Conservation (phyloP, 2,113 vertebrate species). For the Gnathonemus longibarbis region DNA sequence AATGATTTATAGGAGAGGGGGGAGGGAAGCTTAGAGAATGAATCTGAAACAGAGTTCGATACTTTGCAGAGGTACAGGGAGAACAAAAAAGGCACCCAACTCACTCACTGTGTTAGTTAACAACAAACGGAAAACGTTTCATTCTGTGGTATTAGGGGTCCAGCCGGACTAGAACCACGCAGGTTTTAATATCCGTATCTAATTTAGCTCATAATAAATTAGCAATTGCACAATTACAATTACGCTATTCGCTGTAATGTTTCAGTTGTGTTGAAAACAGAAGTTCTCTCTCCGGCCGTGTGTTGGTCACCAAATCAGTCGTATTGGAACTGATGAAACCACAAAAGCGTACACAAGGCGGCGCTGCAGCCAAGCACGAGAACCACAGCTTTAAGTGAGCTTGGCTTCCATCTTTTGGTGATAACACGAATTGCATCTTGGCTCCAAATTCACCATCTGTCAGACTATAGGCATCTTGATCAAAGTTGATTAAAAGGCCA, state of each 20-base stretch:
- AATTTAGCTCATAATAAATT: not conserved
- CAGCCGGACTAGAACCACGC: not conserved
- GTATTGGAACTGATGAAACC: not conserved
- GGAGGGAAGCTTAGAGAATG: not conserved
- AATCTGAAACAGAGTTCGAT: not conserved
- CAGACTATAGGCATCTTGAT: not conserved
- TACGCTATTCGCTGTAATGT: not conserved
- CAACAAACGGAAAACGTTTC: not conserved
- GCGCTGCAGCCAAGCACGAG: not conserved
- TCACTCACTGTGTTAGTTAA: not conserved
- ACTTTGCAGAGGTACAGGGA: not conserved
- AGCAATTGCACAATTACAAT: not conserved
- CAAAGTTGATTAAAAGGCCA: not conserved
- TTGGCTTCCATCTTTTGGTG: not conserved
- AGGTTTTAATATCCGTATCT: not conserved
- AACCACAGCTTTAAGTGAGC: not conserved
- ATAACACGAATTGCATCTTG: not conserved
- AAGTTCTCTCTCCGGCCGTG: not conserved
- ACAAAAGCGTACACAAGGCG: not conserved
- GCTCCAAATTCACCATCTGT: not conserved
- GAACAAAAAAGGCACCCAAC: not conserved
- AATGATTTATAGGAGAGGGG: conserved; percentile 2
- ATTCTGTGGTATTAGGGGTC: not conserved
- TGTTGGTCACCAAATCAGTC: not conserved
- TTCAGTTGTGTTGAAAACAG: not conserved